A percentile compares a stretch with the other conserved stretches of the same genome.
Conservation (phyloP, 2,797 vertebrate species). For the Acanthornis magna region DNA sequence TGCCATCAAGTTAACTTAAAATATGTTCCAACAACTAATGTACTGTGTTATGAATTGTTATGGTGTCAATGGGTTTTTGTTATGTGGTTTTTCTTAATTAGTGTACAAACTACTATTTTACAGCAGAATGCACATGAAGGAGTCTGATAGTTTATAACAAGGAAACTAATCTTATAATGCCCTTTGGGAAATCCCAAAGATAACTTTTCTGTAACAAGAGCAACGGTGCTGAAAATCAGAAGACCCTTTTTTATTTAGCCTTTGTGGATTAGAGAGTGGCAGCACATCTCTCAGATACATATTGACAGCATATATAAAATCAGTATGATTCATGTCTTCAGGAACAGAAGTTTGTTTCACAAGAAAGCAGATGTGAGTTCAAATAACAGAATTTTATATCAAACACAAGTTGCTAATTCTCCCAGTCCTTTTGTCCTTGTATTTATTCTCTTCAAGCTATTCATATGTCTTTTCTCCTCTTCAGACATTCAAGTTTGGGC, state of each 20-base stretch:
- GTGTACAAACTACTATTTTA: constrained; percentile 34
- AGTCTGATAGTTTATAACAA: constrained; percentile 1
- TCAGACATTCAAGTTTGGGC: background rate
- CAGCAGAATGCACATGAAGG: constrained; percentile 20
- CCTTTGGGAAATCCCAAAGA: constrained; percentile 21
- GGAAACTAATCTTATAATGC: constrained; percentile 13
- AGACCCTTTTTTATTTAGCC: background rate
- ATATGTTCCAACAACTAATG: background rate
- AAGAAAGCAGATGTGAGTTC: background rate
- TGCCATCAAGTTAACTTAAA: constrained; percentile 18
- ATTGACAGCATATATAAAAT: background rate
- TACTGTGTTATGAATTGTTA: constrained; percentile 23
- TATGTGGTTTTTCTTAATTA: constrained; percentile 53
- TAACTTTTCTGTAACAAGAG: background rate
- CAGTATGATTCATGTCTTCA: background rate
- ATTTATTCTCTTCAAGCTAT: background rate
- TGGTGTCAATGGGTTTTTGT: background rate
- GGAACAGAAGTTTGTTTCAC: background rate
- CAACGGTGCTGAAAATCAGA: constrained; percentile 19
- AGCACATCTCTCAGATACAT: background rate
- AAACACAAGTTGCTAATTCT: background rate
- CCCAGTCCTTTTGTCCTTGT: background rate
- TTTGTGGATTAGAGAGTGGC: background rate
- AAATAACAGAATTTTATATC: background rate
- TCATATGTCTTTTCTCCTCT: background rate